A percentile compares a stretch with the other conserved stretches of the same genome.
phyloP scores from a whole-genome alignment of 2,888 invertebrate species.

The Melanotus villosus region DNA sequence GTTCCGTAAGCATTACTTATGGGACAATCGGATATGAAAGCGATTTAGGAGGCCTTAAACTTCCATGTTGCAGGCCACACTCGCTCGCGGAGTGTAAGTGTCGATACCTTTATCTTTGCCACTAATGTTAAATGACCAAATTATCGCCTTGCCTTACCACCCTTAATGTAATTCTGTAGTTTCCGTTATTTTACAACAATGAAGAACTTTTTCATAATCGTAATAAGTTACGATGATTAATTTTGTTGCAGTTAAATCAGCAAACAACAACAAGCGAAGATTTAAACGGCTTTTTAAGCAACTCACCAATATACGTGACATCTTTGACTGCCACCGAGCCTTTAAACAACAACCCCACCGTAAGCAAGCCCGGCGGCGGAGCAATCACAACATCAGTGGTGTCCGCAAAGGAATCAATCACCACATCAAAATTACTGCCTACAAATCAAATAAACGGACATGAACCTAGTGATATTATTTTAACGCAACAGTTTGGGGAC shows the following conservation, averaged over 20 bases:
- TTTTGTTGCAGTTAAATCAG: slow-evolving; percentile 76
- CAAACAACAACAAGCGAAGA: slow-evolving; percentile 73
- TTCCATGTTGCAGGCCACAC: too few relatives aligned
- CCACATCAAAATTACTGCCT: slow-evolving; percentile 58
- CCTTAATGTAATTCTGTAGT: too few relatives aligned
- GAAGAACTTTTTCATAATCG: too few relatives aligned
- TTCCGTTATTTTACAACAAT: too few relatives aligned
- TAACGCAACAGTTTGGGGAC: slow-evolving; percentile 57
- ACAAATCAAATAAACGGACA: slow-evolving; percentile 58
- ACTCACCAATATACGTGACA: slow-evolving; percentile 87
- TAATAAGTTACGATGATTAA: too few relatives aligned
- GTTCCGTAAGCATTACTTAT: too few relatives aligned
- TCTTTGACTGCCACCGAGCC: slow-evolving; percentile 75
- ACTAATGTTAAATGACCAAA: too few relatives aligned
- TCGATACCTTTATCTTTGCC: too few relatives aligned
- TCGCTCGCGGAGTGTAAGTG: too few relatives aligned
- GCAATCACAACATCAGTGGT: slow-evolving; percentile 65
- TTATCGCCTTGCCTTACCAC: too few relatives aligned
- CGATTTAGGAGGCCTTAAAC: too few relatives aligned
- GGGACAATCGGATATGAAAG: too few relatives aligned
- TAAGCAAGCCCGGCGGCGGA: slow-evolving; percentile 63
- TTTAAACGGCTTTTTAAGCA: slow-evolving; percentile 86
- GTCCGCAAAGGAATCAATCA: slow-evolving; percentile 65
- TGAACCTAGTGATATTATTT: slow-evolving; percentile 56
- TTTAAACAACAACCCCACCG: slow-evolving; percentile 71